Base-by-base conservation (phyloP, 2,797 vertebrate genomes). In the Tokudaia muenninki region DNA sequence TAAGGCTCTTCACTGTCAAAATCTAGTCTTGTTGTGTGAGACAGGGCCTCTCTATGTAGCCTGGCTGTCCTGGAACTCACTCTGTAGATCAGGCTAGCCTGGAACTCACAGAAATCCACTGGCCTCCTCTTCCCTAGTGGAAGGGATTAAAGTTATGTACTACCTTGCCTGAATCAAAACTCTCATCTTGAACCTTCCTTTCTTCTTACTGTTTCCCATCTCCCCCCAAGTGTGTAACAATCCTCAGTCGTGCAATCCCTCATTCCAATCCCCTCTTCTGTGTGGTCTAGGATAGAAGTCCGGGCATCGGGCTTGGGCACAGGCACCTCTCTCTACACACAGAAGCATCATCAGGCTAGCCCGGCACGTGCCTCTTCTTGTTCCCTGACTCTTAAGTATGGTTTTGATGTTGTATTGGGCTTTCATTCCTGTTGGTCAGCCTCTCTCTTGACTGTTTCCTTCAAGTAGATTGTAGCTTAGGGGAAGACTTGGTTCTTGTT, bases 361-460 rank as follows among this genome's bases (percentile, higher is more conserved):
- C 6, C 6, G 5, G 13, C 24, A 57, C 57, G 47, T 78, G 75
- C 65, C 47, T 92, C 80, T 59, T 19, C 52, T 92, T 93, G 13
- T 96, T 72, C 41, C 80, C 67, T 81, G 72, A 22, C 63, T 97
- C 80, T 93, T 84, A 65, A 67, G 17, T 50, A 59, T 9, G 52
- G 84, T 94, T 93, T 3, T 82, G 1, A 61, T 81, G 31, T 93
- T 82, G n/a, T 61, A n/a, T 55, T 79, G 26, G 19, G 55, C 31
- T 70, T 47, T 59, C 11, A 34, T 78, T 86, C 84, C 47, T 89
- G 14, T 34, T 81, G 61, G 44, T 93, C 83, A 94, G 93, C 44
- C 75, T 81, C 57, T 89, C 50, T 95, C 21, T 89, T 90, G 19
- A 57, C 61, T 94, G 34, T 95, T 94, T 89, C 22, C 75, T 82